These are phyloP conservation scores for Pectinophora gossypiella DNA, from an alignment of 1,140 invertebrate genomes.

Conservation along the genomic window DNA sequence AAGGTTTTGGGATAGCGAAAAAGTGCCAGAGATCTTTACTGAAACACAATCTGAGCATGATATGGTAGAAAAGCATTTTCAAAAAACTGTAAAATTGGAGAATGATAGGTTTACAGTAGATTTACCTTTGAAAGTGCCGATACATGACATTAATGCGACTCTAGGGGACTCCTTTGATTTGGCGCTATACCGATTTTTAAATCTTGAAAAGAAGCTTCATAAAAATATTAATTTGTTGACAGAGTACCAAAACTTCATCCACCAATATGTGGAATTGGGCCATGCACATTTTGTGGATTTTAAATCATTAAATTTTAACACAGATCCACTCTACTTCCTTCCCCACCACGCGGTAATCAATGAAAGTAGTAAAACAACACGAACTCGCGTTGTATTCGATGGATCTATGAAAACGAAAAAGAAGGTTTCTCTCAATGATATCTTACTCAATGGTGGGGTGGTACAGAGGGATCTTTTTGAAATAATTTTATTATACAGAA, in stretches of 20 bases:
- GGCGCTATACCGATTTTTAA: slow-evolving; percentile 13
- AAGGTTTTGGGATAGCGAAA: slow-evolving; percentile 1
- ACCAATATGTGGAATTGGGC: slow-evolving; percentile 11
- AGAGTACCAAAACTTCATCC: slow-evolving; percentile 11
- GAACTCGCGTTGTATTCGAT: neutral
- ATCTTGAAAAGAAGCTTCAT: slow-evolving; percentile 13
- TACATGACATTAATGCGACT: slow-evolving; percentile 9
- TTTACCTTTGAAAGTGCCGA: slow-evolving; percentile 8
- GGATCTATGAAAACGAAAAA: neutral
- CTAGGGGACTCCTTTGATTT: slow-evolving; percentile 14
- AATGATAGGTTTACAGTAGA: slow-evolving; percentile 10
- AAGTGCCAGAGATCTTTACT: neutral
- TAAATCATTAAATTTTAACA: slow-evolving; percentile 10
- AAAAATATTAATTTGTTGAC: slow-evolving; percentile 7
- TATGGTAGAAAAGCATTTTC: neutral
- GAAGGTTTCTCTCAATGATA: neutral
- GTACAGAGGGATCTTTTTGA: neutral
- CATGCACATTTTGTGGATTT: slow-evolving; percentile 14
- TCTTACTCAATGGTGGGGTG: neutral
- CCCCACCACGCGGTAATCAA: slow-evolving; percentile 13
- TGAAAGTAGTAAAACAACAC: neutral
- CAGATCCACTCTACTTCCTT: slow-evolving; percentile 9
- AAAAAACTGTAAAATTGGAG: neutral
- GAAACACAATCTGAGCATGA: slow-evolving; percentile 2
- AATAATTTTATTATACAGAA: no score